These are phyloP conservation scores for Lasioglossum lativentre DNA, from an alignment of 2,888 invertebrate species.

Conservation along the genomic window DNA sequence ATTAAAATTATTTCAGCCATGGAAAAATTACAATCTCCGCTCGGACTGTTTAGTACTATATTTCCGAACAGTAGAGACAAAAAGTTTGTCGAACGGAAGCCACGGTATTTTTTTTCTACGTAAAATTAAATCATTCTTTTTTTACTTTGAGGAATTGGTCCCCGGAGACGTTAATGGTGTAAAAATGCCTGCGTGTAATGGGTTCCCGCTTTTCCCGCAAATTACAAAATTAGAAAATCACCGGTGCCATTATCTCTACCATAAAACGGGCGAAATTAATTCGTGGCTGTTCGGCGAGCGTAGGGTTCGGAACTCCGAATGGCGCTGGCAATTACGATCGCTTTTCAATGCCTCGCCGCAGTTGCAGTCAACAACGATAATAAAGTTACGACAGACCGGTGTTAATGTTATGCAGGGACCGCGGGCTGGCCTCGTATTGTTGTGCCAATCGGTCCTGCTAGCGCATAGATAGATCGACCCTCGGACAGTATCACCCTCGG, in stretches of 20 bases:
- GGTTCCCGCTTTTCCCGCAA: not conserved
- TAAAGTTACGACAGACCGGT: slow-evolving; percentile 58
- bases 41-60: not conserved
- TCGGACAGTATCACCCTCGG: slow-evolving; percentile 36
- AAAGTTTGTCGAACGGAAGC: not conserved
- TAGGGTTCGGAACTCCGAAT: slow-evolving; percentile 19
- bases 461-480: slow-evolving; percentile 43
- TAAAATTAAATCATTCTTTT: not conserved
- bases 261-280: slow-evolving; percentile 33
- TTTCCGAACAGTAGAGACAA: too few species aligned
- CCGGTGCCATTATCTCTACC: not conserved
- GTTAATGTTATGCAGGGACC: slow-evolving; percentile 58
- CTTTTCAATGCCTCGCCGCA: slow-evolving; percentile 29
- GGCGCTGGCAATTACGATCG: slow-evolving; percentile 38
- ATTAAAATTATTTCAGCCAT: not conserved
- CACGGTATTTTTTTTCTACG: not conserved
- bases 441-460: slow-evolving; percentile 52
- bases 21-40: not conserved
- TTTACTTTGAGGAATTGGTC: not conserved
- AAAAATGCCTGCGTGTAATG: not conserved
- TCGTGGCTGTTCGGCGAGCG: not conserved
- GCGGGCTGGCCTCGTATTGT: slow-evolving; percentile 45
- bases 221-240: slow-evolving; percentile 31
- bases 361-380: slow-evolving; percentile 37
- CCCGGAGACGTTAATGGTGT: not conserved